phyloP scores from a whole-genome alignment of 2,113 vertebrate genomes.

The Lepidothrix coronata region DNA sequence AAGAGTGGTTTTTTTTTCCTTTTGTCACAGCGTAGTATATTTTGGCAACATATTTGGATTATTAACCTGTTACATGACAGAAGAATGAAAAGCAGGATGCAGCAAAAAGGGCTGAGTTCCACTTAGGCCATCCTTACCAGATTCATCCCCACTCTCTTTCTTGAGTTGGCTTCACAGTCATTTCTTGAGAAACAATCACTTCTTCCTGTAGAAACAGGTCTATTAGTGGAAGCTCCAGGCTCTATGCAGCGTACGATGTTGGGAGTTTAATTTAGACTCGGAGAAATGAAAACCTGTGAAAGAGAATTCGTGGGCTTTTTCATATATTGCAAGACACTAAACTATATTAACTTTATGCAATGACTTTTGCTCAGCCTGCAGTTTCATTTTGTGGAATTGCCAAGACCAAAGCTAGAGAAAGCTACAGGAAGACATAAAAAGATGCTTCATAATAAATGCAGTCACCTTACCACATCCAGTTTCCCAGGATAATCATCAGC shows the following conservation, averaged over 20 bases:
- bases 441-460: background rate
- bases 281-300: slow-evolving; percentile 43
- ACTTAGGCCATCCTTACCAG: background rate
- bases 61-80: background rate
- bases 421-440: background rate
- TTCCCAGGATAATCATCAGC: background rate
- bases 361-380: slow-evolving; percentile 7
- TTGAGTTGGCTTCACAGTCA: background rate
- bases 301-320: slow-evolving; percentile 23
- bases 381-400: slow-evolving; percentile 21
- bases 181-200: slow-evolving; percentile 21
- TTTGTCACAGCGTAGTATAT: background rate
- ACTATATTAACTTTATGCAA: slow-evolving; percentile 41
- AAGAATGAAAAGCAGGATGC: background rate
- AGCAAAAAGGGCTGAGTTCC: background rate
- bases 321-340: slow-evolving; percentile 25
- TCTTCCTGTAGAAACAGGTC: slow-evolving; percentile 5
- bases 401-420: background rate
- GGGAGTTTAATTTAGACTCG: slow-evolving; percentile 47
- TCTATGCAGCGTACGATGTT: background rate
- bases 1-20: background rate
- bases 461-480: background rate
- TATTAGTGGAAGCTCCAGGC: slow-evolving; percentile 39
- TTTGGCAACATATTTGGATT: background rate
- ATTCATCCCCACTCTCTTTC: background rate